Evolutionary conservation across 2,797 vertebrate species (phyloP).

Genomic region (Aulostomus chinensis): DNA sequence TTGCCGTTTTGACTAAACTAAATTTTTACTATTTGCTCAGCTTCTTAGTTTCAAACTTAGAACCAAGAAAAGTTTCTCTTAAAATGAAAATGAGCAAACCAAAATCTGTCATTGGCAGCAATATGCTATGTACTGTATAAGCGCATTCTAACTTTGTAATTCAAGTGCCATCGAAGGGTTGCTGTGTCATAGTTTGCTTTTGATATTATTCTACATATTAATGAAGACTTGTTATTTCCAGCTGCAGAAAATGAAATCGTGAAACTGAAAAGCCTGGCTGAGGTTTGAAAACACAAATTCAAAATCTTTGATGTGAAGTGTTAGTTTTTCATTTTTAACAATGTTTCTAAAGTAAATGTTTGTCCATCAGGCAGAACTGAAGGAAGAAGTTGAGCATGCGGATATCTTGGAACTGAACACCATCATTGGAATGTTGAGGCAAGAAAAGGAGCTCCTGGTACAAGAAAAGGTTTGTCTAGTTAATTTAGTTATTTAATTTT

Average conservation of each 20-base stretch:
- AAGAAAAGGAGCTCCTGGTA: conserved; percentile 79
- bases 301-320: no score
- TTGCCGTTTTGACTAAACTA: no score
- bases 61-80: no score
- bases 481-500: no score
- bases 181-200: background rate
- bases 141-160: no score
- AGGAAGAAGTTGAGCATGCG: conserved; percentile 80
- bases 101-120: no score
- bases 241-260: conserved; percentile 87
- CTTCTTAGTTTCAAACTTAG: no score
- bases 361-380: conserved; percentile 55
- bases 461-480: conserved; percentile 80
- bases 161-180: no score
- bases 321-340: background rate
- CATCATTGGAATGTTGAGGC: conserved; percentile 75
- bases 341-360: background rate
- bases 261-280: conserved; percentile 79
- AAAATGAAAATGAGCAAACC: no score
- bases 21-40: no score
- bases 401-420: conserved; percentile 85
- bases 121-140: no score
- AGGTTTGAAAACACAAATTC: no score
- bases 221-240: conserved; percentile 63
- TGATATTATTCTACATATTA: background rate